These are phyloP conservation scores for Lysandra bellargus DNA, from an alignment of 2,888 invertebrate genomes.

Conservation along the genomic window DNA sequence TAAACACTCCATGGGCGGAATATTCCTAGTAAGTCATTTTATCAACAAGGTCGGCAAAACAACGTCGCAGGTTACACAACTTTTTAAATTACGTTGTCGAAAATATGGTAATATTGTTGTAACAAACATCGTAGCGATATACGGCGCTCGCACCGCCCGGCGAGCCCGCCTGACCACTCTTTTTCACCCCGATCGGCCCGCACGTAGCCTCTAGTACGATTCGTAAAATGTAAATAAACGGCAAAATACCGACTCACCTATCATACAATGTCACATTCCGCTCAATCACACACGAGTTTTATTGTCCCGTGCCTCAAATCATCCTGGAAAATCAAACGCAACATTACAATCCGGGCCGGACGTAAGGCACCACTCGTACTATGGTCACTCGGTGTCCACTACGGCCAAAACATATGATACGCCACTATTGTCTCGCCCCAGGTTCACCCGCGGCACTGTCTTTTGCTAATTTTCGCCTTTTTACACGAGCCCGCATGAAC, in stretches of 20 bases:
- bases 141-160: conserved; percentile 50
- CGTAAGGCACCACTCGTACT: conserved; percentile 78
- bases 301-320: conserved; percentile 72
- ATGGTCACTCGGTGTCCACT: conserved; percentile 73
- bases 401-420: conserved; percentile 79
- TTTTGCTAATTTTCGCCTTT: conserved; percentile 62
- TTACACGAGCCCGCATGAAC: conserved; percentile 66
- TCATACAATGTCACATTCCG: conserved; percentile 81
- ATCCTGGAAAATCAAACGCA: conserved; percentile 75
- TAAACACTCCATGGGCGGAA: conserved; percentile 45
- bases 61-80: conserved; percentile 69
- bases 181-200: conserved; percentile 70
- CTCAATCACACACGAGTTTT: conserved; percentile 75
- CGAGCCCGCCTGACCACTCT: conserved; percentile 58
- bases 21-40: conserved; percentile 46
- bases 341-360: conserved; percentile 75
- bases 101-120: conserved; percentile 30
- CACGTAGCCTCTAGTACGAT: conserved; percentile 58
- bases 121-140: conserved; percentile 8
- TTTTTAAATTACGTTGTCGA: conserved; percentile 46
- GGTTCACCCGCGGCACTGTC: conserved; percentile 59
- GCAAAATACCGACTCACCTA: conserved; percentile 69
- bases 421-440: conserved; percentile 67
- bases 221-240: conserved; percentile 74
- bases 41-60: conserved; percentile 58